A percentile compares a stretch with the other conserved stretches of the same genome.
Conservation (phyloP, 2,888 invertebrate species). For the Acrocera orbiculus region DNA sequence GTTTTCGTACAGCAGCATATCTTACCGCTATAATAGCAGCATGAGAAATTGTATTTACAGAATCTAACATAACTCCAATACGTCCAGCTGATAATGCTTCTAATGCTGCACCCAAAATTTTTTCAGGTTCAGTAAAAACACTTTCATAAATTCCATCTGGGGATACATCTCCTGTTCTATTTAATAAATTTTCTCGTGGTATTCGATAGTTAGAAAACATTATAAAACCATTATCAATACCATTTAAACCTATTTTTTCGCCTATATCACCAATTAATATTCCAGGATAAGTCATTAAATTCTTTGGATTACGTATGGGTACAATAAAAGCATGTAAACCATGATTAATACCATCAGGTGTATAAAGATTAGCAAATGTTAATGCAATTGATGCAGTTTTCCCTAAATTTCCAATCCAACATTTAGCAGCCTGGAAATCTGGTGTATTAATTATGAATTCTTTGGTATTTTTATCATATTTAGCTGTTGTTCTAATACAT, state of each 20-base stretch:
- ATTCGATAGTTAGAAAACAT: slow-evolving; percentile 67
- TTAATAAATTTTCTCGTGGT: slow-evolving; percentile 60
- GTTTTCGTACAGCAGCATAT: slow-evolving; percentile 70
- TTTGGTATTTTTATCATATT: slow-evolving; percentile 56
- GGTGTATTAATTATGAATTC: slow-evolving; percentile 83
- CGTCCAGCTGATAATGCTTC: slow-evolving; percentile 71
- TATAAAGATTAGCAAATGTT: slow-evolving; percentile 75
- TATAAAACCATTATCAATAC: slow-evolving; percentile 80
- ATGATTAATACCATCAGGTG: slow-evolving; percentile 56
- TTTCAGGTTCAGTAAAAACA: slow-evolving; percentile 62
- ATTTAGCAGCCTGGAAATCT: slow-evolving; percentile 88
- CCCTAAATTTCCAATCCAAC: slow-evolving; percentile 87
- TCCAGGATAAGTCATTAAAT: slow-evolving; percentile 54
- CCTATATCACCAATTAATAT: slow-evolving; percentile 84
- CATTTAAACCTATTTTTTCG: slow-evolving; percentile 78
- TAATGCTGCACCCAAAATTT: slow-evolving; percentile 67
- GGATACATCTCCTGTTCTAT: slow-evolving; percentile 73
- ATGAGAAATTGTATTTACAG: no score
- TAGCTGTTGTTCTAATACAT: slow-evolving; percentile 77
- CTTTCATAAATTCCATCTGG: slow-evolving; percentile 66
- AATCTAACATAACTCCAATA: no score
- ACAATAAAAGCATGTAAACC: slow-evolving; percentile 83
- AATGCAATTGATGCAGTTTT: slow-evolving; percentile 72
- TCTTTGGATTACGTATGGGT: slow-evolving; percentile 59
- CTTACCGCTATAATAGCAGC: slow-evolving; percentile 69